These are phyloP conservation scores for Strigamia maritima DNA, from an alignment of 2,888 invertebrate genomes.

Conservation along the genomic window DNA sequence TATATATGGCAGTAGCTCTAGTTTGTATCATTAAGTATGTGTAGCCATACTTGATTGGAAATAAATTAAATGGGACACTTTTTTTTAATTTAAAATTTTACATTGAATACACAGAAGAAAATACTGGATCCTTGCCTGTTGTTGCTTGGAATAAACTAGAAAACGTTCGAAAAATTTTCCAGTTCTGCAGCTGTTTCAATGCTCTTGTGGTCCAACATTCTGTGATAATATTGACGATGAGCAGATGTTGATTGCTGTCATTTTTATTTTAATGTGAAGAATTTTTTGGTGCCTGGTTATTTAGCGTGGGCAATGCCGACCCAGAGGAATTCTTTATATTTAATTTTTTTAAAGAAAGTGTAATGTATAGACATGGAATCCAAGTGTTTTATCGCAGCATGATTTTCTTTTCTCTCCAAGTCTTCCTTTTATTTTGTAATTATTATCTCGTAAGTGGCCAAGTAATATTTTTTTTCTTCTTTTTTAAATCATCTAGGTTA, in stretches of 20 bases:
- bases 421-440: not conserved
- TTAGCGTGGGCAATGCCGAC: not conserved
- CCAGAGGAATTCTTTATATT: not conserved
- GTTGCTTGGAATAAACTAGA: conserved; percentile 4
- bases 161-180: not conserved
- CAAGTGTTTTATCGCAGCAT: not conserved
- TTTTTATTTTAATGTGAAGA: not conserved
- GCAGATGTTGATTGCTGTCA: conserved; percentile 32
- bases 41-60: not conserved
- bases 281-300: not conserved
- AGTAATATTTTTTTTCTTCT: not conserved
- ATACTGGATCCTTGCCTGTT: not conserved
- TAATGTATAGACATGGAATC: not conserved
- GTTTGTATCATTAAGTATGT: not conserved
- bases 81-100: not conserved
- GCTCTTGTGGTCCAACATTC: conserved; percentile 20
- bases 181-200: conserved; percentile 12
- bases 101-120: not conserved
- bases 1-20: not conserved
- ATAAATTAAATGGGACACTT: not conserved
- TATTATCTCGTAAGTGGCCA: not conserved
- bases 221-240: conserved; percentile 23
- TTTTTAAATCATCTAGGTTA: too few relatives aligned
- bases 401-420: not conserved
- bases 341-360: not conserved